A percentile compares a stretch with the other conserved stretches of the same genome.
Conservation (phyloP, 2,888 invertebrate genomes). For the Lissonota sp. region DNA sequence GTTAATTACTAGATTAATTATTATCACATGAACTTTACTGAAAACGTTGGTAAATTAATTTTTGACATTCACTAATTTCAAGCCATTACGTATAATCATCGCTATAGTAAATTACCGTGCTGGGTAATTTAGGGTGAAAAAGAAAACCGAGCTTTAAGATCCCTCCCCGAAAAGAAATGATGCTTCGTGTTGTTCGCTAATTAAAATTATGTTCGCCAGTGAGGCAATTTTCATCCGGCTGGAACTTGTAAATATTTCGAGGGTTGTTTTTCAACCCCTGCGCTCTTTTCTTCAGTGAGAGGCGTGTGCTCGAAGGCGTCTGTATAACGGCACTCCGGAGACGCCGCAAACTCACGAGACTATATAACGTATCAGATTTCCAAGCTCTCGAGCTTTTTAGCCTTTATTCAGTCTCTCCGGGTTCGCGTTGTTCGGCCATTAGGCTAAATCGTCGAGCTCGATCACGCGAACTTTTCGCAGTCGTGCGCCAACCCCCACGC, state of each 20-base stretch:
- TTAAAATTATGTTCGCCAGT: constrained; percentile 33
- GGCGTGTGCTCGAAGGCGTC: not conserved
- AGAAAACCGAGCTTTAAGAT: not conserved
- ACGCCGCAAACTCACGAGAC: constrained; percentile 22
- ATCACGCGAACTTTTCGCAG: constrained; percentile 60
- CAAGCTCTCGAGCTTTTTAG: constrained; percentile 21
- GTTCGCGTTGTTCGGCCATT: constrained; percentile 47
- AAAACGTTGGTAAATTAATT: no score
- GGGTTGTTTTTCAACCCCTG: no score
- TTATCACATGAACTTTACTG: no score
- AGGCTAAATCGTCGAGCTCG: constrained; percentile 54
- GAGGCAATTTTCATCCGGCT: constrained; percentile 25
- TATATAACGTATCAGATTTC: constrained; percentile 50
- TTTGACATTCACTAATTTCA: no score
- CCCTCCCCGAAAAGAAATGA: constrained; percentile 10
- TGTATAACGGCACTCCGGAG: not conserved
- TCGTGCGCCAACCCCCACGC: constrained; percentile 23
- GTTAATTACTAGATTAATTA: not conserved
- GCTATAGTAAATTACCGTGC: not conserved
- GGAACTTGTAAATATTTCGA: no score
- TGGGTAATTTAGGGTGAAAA: not conserved
- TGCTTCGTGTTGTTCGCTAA: constrained; percentile 33
- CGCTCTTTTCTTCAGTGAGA: constrained; percentile 13
- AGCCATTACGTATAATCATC: not conserved
- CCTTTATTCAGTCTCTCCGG: constrained; percentile 10